phyloP scores from a whole-genome alignment of 2,888 invertebrate species.

The Cacoxenus indagator region DNA sequence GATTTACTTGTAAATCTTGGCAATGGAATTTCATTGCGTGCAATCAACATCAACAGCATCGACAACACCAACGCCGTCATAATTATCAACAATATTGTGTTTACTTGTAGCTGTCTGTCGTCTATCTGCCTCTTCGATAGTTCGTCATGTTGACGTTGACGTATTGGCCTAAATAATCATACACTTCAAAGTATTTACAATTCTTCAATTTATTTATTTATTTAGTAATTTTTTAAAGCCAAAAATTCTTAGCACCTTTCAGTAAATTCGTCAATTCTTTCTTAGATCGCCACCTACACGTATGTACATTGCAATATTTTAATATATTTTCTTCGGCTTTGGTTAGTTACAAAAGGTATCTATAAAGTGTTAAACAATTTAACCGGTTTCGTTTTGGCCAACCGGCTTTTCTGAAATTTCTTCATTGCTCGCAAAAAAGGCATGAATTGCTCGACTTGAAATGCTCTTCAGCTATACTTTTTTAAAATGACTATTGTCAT shows the following conservation, averaged over 20 bases:
- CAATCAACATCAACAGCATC: background rate
- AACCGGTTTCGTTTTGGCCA: constrained; percentile 4
- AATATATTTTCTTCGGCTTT: background rate
- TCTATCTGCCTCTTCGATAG: too few relatives aligned
- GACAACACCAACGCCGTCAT: background rate
- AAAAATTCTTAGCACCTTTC: background rate
- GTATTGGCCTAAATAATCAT: background rate
- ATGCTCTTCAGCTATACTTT: background rate
- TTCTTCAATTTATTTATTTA: too few relatives aligned
- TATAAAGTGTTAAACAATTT: constrained; percentile 14
- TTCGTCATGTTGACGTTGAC: too few relatives aligned
- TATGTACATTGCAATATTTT: background rate
- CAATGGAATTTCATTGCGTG: constrained; percentile 36
- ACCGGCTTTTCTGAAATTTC: background rate
- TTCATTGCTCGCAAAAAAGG: background rate
- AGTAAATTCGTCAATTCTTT: background rate
- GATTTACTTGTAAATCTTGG: constrained; percentile 56
- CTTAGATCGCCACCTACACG: background rate
- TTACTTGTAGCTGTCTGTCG: too few relatives aligned
- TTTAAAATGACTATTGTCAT: background rate
- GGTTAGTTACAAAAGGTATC: background rate
- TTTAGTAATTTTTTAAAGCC: too few relatives aligned
- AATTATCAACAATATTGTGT: too few relatives aligned
- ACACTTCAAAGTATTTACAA: background rate
- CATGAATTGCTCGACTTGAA: background rate